Evolutionary conservation across 2,797 vertebrate genomes (phyloP).

Genomic region (Gorsachius magnificus): DNA sequence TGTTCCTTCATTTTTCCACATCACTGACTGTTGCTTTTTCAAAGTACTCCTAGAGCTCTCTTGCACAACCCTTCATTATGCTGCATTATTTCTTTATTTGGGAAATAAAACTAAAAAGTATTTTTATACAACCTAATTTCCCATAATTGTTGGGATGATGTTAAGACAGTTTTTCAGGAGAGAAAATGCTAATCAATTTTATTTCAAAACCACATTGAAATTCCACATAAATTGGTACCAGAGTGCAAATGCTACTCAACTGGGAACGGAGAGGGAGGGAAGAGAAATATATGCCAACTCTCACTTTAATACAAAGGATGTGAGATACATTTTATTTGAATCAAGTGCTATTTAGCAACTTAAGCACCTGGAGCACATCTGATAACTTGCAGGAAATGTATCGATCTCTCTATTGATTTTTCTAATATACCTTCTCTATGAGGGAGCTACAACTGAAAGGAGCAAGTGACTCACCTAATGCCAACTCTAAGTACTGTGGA

Average conservation of each 20-base stretch:
- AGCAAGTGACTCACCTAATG: background rate
- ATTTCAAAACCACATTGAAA: conserved; percentile 29
- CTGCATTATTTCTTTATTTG: conserved; percentile 50
- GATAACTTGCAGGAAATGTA: conserved; percentile 67
- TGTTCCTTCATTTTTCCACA: conserved; percentile 65
- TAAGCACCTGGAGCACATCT: conserved; percentile 62
- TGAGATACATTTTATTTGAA: conserved; percentile 52
- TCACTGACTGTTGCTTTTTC: conserved; percentile 56
- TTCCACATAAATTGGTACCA: conserved; percentile 29
- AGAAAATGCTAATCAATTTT: conserved; percentile 50
- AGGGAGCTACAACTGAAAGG: conserved; percentile 22
- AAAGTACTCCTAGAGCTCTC: conserved; percentile 46
- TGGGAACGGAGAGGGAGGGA: background rate
- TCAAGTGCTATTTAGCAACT: conserved; percentile 67
- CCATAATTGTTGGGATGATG: background rate
- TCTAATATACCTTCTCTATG: conserved; percentile 27
- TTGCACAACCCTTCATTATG: conserved; percentile 47
- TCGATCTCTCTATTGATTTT: conserved; percentile 74
- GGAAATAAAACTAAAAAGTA: conserved; percentile 57
- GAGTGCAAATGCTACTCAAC: conserved; percentile 36
- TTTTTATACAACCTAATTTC: conserved; percentile 36
- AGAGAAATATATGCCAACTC: background rate
- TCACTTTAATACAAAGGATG: conserved; percentile 48
- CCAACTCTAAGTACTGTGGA: background rate
- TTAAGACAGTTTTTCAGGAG: background rate